Evolutionary conservation across 2,797 vertebrate genomes (phyloP).

Genomic region (Pipistrellus pygmaeus): DNA sequence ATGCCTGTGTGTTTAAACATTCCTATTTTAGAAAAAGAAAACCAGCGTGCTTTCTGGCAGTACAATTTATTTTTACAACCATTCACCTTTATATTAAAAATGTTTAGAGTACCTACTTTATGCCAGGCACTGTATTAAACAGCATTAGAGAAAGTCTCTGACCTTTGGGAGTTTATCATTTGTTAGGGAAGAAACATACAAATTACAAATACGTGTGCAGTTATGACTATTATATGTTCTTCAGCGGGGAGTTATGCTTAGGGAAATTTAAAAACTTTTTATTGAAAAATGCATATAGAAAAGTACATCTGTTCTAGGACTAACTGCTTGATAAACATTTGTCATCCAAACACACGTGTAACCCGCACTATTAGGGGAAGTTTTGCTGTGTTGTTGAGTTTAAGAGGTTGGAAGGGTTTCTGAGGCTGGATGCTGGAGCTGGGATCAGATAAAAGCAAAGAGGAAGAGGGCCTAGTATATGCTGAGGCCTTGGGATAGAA

Average conservation of each 20-base stretch:
- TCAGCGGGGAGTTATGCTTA: neutral
- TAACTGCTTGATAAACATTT: neutral
- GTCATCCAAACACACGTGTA: neutral
- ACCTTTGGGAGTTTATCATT: neutral
- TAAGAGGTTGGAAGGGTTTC: neutral
- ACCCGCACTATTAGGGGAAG: neutral
- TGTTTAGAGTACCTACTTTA: neutral
- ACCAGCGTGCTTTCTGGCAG: neutral
- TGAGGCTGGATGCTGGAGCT: neutral
- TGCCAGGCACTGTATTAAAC: neutral
- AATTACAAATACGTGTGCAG: neutral
- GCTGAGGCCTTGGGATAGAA: neutral
- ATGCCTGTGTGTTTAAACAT: conserved; percentile 17
- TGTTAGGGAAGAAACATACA: neutral
- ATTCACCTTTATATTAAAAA: neutral
- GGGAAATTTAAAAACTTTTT: neutral
- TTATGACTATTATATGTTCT: neutral
- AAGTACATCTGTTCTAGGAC: neutral
- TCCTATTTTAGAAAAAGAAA: neutral
- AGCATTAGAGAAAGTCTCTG: neutral
- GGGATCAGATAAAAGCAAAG: neutral
- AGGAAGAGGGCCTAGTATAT: neutral
- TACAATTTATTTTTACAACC: neutral
- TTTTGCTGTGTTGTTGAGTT: neutral
- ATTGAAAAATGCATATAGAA: neutral